Conservation (phyloP, 2,888 invertebrate genomes). For the Athalia circularis region DNA sequence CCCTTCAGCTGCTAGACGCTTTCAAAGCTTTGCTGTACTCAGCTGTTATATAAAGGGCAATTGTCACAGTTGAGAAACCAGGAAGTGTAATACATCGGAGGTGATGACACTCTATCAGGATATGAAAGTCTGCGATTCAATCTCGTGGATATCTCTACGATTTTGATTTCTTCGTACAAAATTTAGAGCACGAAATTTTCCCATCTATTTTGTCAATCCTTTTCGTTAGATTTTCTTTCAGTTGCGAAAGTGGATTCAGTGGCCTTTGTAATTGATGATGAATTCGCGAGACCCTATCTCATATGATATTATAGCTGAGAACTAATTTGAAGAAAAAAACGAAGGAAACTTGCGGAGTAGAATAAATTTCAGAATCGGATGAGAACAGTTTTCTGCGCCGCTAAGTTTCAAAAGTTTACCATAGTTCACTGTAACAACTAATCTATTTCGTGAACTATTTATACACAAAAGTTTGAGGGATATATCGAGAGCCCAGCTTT, state of each 20-base stretch:
- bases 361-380: not conserved
- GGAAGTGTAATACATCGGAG: conserved; percentile 2
- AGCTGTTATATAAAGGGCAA: not conserved
- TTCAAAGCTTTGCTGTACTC: conserved; percentile 25
- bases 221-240: not conserved
- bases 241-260: not conserved
- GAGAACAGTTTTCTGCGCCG: not conserved
- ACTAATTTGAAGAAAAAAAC: not conserved
- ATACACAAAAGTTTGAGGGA: not conserved
- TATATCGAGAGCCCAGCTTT: not conserved
- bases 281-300: not conserved
- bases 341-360: not conserved
- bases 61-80: conserved; percentile 23
- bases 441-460: conserved; percentile 9
- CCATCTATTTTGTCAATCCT: not conserved
- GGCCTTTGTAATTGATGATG: too few species aligned
- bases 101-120: not conserved
- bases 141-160: not conserved
- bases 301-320: not conserved
- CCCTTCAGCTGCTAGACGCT: conserved; percentile 1
- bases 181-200: too few species aligned
- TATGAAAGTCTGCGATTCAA: not conserved
- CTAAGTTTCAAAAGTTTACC: conserved; percentile 1
- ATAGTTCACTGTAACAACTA: conserved; percentile 2
- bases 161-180: too few species aligned